Conservation (phyloP, 1,140 invertebrate genomes). For the Vollenhovia emeryi region DNA sequence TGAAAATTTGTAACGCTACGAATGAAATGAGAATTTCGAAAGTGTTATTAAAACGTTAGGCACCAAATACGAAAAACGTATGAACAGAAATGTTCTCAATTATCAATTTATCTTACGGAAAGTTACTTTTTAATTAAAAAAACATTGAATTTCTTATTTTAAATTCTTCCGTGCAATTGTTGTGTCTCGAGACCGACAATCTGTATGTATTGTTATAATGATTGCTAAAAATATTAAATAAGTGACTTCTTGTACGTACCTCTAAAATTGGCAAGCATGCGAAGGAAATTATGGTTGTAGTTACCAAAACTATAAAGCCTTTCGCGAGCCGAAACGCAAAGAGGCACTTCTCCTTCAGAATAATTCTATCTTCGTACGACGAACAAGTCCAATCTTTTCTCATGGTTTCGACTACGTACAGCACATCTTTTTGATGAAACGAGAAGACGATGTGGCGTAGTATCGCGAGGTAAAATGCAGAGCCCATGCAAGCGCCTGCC, state of each 20-base stretch:
- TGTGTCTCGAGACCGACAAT: background rate
- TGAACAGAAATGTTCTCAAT: background rate
- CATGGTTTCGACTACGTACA: conserved; percentile 74
- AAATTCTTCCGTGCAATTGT: background rate
- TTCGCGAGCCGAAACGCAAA: conserved; percentile 72
- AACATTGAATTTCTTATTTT: background rate
- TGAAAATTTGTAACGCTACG: background rate
- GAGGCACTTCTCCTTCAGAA: conserved; percentile 71
- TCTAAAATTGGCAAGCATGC: conserved; percentile 68
- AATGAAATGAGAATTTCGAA: background rate
- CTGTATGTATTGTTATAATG: background rate
- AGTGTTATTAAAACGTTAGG: background rate
- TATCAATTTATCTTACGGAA: background rate
- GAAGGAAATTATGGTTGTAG: conserved; percentile 48
- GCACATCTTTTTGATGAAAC: conserved; percentile 67
- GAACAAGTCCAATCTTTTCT: conserved; percentile 70
- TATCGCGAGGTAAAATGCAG: conserved; percentile 62
- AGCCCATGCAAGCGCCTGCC: conserved; percentile 68
- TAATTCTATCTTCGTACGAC: conserved; percentile 46
- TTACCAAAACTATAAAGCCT: conserved; percentile 71
- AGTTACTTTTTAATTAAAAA: background rate
- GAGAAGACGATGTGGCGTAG: conserved; percentile 67
- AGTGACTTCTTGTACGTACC: conserved; percentile 55
- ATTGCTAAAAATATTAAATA: background rate
- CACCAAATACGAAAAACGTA: background rate